Conservation (phyloP, 1,140 invertebrate genomes). For the Thrips palmi region DNA sequence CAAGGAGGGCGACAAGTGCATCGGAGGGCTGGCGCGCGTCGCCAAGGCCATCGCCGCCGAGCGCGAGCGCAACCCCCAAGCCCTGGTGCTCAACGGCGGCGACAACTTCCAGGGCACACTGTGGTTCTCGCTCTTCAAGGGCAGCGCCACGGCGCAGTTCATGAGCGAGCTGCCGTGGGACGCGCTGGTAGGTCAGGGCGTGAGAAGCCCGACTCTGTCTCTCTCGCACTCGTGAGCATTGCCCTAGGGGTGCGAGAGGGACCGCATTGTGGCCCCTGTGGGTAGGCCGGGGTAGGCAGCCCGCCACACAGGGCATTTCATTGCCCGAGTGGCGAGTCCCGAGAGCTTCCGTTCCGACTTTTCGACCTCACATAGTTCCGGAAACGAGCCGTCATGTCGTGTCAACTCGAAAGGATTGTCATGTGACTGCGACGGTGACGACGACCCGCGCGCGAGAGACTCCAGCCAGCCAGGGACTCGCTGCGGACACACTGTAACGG, state of each 20-base stretch:
- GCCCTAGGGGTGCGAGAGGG: too few species aligned
- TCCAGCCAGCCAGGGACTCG: too few species aligned
- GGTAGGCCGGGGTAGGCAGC: too few species aligned
- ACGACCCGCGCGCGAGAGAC: background rate
- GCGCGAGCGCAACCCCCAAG: conserved; percentile 28
- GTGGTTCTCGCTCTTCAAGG: conserved; percentile 61
- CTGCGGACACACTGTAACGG: too few species aligned
- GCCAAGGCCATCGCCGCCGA: conserved; percentile 39
- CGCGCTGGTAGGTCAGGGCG: conserved; percentile 62
- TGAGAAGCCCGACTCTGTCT: too few species aligned
- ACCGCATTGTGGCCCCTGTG: too few species aligned
- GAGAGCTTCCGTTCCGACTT: background rate
- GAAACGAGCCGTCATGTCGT: background rate
- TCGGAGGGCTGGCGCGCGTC: conserved; percentile 64
- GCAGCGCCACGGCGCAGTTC: conserved; percentile 53
- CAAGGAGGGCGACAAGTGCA: conserved; percentile 34
- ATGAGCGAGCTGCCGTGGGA: conserved; percentile 59
- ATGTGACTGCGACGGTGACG: background rate
- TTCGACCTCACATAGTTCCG: background rate
- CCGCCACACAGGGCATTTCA: too few species aligned
- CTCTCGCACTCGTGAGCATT: too few species aligned
- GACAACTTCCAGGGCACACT: conserved; percentile 74
- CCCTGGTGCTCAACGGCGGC: conserved; percentile 60
- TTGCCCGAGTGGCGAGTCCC: too few species aligned
- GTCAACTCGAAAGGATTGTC: background rate